These are phyloP conservation scores for Eupithecia exiguata DNA, from an alignment of 2,888 invertebrate genomes.

Conservation along the genomic window DNA sequence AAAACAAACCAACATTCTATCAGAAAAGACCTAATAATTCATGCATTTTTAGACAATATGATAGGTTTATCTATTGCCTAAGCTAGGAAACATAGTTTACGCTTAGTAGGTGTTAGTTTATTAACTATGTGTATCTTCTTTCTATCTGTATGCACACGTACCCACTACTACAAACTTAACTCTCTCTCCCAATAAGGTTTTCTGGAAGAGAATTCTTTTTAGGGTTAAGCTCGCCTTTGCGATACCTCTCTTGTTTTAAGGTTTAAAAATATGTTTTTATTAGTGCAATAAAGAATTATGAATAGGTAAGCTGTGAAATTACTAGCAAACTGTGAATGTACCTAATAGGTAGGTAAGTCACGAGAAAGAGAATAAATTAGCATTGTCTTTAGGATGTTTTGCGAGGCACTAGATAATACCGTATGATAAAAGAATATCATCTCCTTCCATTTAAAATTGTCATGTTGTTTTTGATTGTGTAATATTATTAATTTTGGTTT, in stretches of 20 bases:
- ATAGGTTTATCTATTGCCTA: background rate
- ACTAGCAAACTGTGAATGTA: background rate
- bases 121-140: no score
- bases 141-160: no score
- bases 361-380: background rate
- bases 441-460: background rate
- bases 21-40: background rate
- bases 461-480: conserved; percentile 2
- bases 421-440: background rate
- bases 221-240: no score
- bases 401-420: background rate
- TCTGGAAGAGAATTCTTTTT: no score
- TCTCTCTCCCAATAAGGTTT: no score
- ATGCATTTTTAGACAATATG: background rate
- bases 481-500: conserved; percentile 18
- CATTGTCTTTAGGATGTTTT: background rate
- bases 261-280: no score
- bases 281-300: no score
- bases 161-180: no score
- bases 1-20: background rate
- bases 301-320: background rate
- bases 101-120: background rate
- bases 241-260: no score
- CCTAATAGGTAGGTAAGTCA: background rate
- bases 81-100: background rate